Conservation (phyloP, 2,888 invertebrate genomes). For the Agriopis marginaria region DNA sequence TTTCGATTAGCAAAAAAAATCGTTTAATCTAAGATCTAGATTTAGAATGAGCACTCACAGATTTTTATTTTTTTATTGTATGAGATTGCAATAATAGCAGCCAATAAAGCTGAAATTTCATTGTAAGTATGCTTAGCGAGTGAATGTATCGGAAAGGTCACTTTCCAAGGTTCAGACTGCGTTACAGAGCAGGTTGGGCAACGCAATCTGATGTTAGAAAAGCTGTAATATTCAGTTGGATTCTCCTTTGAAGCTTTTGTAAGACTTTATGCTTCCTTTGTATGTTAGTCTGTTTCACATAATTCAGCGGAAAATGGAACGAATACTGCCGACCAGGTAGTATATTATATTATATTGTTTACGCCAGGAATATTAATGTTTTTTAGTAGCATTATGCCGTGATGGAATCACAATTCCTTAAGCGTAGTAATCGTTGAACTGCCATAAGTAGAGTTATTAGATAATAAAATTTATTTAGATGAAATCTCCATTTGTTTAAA, state of each 20-base stretch:
- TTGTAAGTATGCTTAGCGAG: conserved; percentile 37
- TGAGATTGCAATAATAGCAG: conserved; percentile 32
- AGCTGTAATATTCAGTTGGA: conserved; percentile 23
- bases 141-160: conserved; percentile 70
- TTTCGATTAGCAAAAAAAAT: background rate
- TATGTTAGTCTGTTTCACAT: too few relatives aligned
- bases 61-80: conserved; percentile 27
- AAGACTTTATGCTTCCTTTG: too few relatives aligned
- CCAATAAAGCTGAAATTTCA: conserved; percentile 36
- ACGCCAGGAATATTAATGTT: too few relatives aligned
- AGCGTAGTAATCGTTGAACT: too few relatives aligned
- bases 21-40: conserved; percentile 17
- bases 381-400: too few relatives aligned
- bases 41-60: conserved; percentile 10
- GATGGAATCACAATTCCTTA: too few relatives aligned
- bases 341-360: too few relatives aligned
- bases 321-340: too few relatives aligned
- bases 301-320: too few relatives aligned
- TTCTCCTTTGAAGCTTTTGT: conserved; percentile 1
- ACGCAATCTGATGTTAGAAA: conserved; percentile 29
- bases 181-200: conserved; percentile 47
- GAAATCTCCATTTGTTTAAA: too few relatives aligned
- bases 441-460: too few relatives aligned
- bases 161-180: conserved; percentile 55
- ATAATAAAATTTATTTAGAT: too few relatives aligned